Evolutionary conservation across 92 coral and sea anemone species (phyloP).

Genomic region (Actinostola sp.): DNA sequence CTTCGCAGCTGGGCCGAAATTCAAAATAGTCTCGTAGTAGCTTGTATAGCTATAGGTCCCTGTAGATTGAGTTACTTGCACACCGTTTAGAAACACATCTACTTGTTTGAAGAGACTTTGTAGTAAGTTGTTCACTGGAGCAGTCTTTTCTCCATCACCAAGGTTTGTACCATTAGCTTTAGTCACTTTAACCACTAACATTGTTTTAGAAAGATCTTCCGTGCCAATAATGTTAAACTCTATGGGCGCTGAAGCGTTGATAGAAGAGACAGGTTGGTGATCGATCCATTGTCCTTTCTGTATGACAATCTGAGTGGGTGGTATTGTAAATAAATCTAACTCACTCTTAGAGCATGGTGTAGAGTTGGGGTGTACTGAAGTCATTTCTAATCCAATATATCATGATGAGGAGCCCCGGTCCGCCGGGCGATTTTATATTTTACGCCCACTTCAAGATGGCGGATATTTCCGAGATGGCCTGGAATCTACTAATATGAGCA

Average conservation of each 20-base stretch:
- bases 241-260: background rate
- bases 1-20: conserved; percentile 23
- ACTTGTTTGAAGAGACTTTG: conserved; percentile 36
- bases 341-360: background rate
- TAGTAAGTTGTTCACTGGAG: conserved; percentile 15
- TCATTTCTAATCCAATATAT: background rate
- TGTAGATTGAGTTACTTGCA: conserved; percentile 18
- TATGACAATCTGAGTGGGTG: conserved; percentile 2
- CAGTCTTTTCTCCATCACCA: background rate
- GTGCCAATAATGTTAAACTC: conserved; percentile 14
- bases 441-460: too few species aligned
- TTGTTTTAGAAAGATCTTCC: too few species aligned
- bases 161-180: too few species aligned
- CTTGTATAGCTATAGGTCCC: conserved; percentile 15
- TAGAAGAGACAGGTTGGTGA: conserved; percentile 19
- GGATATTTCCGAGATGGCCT: too few species aligned
- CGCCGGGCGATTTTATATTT: too few species aligned
- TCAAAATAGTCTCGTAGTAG: conserved; percentile 20
- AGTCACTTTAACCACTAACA: too few species aligned
- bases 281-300: too few species aligned
- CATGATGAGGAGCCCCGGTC: too few species aligned
- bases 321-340: conserved; percentile 1
- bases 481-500: too few species aligned
- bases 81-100: conserved; percentile 21
- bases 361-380: background rate